Evolutionary conservation across 2,888 invertebrate genomes (phyloP).

Genomic region (Hypomecis punctinalis): DNA sequence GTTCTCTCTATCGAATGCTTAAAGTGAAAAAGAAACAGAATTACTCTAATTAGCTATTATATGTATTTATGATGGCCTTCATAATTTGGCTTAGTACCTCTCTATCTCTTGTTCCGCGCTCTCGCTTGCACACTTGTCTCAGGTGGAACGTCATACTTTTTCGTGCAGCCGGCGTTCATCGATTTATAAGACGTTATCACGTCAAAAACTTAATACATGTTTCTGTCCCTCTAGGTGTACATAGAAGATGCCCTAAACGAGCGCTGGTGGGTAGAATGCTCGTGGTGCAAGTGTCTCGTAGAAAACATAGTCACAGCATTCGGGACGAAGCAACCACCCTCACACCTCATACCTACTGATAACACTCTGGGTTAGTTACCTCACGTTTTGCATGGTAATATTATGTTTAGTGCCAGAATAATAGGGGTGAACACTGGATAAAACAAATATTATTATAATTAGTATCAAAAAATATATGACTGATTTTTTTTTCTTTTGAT

Average conservation of each 20-base stretch:
- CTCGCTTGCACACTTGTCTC: too few relatives aligned
- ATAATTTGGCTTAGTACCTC: too few relatives aligned
- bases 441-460: not conserved
- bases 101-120: not conserved
- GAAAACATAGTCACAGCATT: constrained; percentile 96
- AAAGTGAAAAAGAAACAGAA: too few relatives aligned
- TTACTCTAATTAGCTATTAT: too few relatives aligned
- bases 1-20: too few relatives aligned
- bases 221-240: constrained; percentile 87
- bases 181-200: too few relatives aligned
- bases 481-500: not conserved
- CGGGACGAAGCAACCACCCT: constrained; percentile 91
- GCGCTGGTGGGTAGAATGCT: constrained; percentile 96
- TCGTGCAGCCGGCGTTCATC: too few relatives aligned
- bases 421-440: too few relatives aligned
- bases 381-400: constrained; percentile 4
- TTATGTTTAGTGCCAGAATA: too few relatives aligned
- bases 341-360: constrained; percentile 88
- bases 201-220: too few relatives aligned
- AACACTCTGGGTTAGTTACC: constrained; percentile 67
- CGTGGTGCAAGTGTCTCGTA: constrained; percentile 95
- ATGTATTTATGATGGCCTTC: too few relatives aligned
- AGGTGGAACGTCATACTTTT: too few relatives aligned
- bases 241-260: constrained; percentile 98
- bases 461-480: not conserved